A percentile compares a stretch with the other conserved stretches of the same genome.
These are phyloP conservation scores for Amaurobius ferox DNA, from an alignment of 2,888 invertebrate species.

Conservation along the genomic window DNA sequence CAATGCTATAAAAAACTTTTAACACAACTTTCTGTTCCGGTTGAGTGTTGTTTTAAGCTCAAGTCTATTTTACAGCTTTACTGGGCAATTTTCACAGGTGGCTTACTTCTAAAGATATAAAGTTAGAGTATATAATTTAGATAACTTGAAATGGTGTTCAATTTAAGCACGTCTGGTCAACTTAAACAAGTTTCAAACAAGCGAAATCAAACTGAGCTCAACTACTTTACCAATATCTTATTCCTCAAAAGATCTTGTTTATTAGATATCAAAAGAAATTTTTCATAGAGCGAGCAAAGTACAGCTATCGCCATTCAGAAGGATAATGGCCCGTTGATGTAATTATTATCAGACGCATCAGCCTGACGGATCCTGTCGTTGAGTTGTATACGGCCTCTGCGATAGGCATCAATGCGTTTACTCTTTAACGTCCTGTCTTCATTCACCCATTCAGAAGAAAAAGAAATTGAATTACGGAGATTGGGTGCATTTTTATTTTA, in stretches of 20 bases:
- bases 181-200: no score
- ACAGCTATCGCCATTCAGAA: constrained; percentile 27
- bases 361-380: constrained; percentile 52
- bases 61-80: no score
- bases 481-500: no score
- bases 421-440: constrained; percentile 42
- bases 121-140: no score
- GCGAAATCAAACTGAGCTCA: no score
- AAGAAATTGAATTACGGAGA: not conserved
- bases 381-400: constrained; percentile 27
- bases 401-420: constrained; percentile 20
- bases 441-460: constrained; percentile 51
- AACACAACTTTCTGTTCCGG: no score
- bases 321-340: constrained; percentile 37
- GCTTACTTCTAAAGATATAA: no score
- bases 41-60: no score
- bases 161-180: no score
- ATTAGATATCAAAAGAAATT: not conserved
- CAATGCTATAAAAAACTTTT: no score
- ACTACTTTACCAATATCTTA: not conserved
- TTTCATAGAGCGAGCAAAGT: constrained; percentile 53
- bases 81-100: no score
- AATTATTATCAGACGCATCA: constrained; percentile 39
- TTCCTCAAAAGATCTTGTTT: not conserved
- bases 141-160: no score